These are phyloP conservation scores for Platysternon megacephalum DNA, from an alignment of 2,113 vertebrate species.

Conservation along the genomic window DNA sequence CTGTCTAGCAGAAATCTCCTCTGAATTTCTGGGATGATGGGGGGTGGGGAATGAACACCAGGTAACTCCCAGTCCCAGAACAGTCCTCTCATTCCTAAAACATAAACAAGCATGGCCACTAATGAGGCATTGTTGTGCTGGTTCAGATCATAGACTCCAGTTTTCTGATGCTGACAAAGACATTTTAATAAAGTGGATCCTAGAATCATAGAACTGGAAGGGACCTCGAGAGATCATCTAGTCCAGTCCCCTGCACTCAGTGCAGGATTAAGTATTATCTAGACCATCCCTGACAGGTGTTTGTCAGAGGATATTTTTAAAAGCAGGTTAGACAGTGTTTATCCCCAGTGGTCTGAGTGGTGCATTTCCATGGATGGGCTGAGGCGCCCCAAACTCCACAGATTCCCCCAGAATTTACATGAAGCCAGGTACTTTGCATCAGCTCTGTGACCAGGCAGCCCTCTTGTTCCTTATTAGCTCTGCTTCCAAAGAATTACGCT, in stretches of 20 bases:
- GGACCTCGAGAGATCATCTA: too few relatives aligned
- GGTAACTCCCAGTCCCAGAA: slow-evolving; percentile 26
- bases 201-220: too few relatives aligned
- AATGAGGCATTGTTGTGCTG: not conserved
- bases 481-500: not conserved
- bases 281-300: too few relatives aligned
- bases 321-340: too few relatives aligned
- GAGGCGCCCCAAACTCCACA: not conserved
- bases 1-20: slow-evolving; percentile 27
- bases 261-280: too few relatives aligned
- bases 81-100: slow-evolving; percentile 22
- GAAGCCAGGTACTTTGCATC: not conserved
- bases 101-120: not conserved
- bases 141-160: not conserved
- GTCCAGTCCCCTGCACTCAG: too few relatives aligned
- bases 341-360: not conserved
- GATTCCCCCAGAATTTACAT: not conserved
- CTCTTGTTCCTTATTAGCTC: not conserved
- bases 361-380: not conserved
- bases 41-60: too few relatives aligned
- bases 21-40: not conserved
- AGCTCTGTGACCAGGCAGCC: not conserved
- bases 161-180: not conserved
- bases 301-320: too few relatives aligned
- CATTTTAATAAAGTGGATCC: not conserved